These are phyloP conservation scores for Baronia brevicornis DNA, from an alignment of 2,888 invertebrate genomes.

Conservation along the genomic window DNA sequence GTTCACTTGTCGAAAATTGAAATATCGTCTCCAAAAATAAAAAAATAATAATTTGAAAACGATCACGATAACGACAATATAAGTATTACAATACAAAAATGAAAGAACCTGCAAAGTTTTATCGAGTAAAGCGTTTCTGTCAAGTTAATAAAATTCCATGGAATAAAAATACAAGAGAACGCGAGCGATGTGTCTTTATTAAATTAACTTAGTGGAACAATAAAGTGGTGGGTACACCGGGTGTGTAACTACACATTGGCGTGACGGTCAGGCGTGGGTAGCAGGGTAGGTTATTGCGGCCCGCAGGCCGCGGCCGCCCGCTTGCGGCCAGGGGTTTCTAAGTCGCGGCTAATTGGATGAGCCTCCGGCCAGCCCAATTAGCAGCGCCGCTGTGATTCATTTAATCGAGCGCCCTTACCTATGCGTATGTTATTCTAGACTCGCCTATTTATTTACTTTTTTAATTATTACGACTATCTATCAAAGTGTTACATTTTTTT, in stretches of 20 bases:
- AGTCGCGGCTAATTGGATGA: constrained; percentile 73
- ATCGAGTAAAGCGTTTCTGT: too few relatives aligned
- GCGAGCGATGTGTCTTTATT: constrained; percentile 5
- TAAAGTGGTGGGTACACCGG: background rate
- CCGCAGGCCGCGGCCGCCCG: constrained; percentile 44
- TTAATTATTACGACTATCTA: constrained; percentile 1
- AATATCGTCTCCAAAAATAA: constrained; percentile 47
- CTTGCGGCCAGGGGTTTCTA: constrained; percentile 63
- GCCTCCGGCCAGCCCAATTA: constrained; percentile 61
- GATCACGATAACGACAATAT: too few relatives aligned
- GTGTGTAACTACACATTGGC: constrained; percentile 4
- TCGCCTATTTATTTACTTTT: constrained; percentile 4
- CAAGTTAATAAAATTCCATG: too few relatives aligned
- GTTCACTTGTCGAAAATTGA: constrained; percentile 17
- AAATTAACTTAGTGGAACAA: constrained; percentile 1
- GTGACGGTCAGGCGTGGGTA: constrained; percentile 4
- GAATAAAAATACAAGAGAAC: background rate
- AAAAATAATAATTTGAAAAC: too few relatives aligned
- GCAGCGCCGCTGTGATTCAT: constrained; percentile 67
- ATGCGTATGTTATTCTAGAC: constrained; percentile 28
- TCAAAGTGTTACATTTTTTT: too few relatives aligned
- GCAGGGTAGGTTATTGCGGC: constrained; percentile 45
- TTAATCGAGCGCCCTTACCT: constrained; percentile 68
- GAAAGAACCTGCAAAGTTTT: too few relatives aligned
- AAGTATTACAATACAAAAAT: too few relatives aligned